A percentile compares a stretch with the other conserved stretches of the same genome.
phyloP scores from a whole-genome alignment of 2,888 invertebrate genomes.

The Euzophera pinguis region DNA sequence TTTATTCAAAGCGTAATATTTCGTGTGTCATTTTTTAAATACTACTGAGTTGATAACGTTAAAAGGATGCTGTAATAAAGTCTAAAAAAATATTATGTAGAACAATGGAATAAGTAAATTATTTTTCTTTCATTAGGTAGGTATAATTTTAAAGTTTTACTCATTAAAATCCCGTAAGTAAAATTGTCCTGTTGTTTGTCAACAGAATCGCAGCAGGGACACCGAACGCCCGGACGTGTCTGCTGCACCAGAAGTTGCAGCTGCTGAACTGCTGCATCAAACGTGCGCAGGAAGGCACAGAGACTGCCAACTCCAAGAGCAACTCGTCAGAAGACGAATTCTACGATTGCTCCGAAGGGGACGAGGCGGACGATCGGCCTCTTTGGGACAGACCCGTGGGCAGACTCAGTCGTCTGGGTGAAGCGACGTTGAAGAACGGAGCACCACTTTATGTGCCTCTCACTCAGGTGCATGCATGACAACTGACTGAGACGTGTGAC shows the following conservation, averaged over 20 bases:
- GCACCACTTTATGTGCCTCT: conserved; percentile 63
- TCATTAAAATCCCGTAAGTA: no score
- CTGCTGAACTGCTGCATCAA: conserved; percentile 89
- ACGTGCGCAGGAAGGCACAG: conserved; percentile 76
- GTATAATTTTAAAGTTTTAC: no score
- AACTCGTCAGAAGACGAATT: conserved; percentile 84
- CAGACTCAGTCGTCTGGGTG: conserved; percentile 53
- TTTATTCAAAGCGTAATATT: no score
- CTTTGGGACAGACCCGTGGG: conserved; percentile 64
- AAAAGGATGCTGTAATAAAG: no score
- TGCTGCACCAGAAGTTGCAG: conserved; percentile 97
- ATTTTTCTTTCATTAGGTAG: not conserved
- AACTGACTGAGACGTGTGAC: no score
- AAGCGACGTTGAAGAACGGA: conserved; percentile 61
- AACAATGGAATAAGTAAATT: conserved; percentile 16
- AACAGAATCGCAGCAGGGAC: conserved; percentile 87
- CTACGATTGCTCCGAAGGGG: conserved; percentile 86
- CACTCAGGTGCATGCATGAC: conserved; percentile 50
- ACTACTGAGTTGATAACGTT: no score
- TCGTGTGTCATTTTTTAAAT: no score
- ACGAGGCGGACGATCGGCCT: conserved; percentile 69
- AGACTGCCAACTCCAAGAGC: conserved; percentile 51
- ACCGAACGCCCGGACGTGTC: conserved; percentile 93
- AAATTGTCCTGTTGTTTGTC: no score
- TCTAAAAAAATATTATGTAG: no score